Conservation (phyloP, 2,797 vertebrate species). For the Myiotriccus ornatus region DNA sequence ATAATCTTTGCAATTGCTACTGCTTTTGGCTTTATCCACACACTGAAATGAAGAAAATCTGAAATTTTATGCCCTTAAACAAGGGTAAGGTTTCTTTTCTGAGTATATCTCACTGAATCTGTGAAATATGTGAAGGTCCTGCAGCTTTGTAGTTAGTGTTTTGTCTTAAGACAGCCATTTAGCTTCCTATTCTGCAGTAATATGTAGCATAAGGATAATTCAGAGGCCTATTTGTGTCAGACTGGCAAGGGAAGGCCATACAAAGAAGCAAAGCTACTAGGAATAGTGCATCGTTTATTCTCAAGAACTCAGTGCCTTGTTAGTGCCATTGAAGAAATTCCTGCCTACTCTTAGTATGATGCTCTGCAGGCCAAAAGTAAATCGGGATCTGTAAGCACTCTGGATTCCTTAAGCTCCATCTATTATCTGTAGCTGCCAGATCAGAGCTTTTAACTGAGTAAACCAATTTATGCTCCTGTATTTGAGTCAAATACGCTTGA, state of each 20-base stretch:
- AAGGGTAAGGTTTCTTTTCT: not conserved
- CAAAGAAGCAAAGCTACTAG: not conserved
- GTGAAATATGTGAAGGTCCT: not conserved
- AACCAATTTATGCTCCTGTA: not conserved
- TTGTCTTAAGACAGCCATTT: not conserved
- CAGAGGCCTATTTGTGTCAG: not conserved
- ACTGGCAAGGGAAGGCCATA: not conserved
- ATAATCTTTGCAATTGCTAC: not conserved
- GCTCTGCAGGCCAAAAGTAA: not conserved
- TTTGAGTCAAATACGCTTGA: not conserved
- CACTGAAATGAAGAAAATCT: not conserved
- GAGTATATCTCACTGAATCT: not conserved
- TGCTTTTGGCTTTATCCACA: not conserved
- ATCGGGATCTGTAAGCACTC: not conserved
- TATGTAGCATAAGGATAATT: not conserved
- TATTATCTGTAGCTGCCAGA: not conserved
- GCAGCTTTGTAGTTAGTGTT: not conserved
- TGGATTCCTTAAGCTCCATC: not conserved
- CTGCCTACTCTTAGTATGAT: not conserved
- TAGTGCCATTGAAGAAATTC: not conserved
- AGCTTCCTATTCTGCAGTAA: not conserved
- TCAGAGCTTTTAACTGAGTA: slow-evolving; percentile 33
- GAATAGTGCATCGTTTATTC: not conserved
- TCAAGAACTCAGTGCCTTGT: not conserved
- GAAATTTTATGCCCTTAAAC: not conserved